A percentile compares a stretch with the other conserved stretches of the same genome.
Evolutionary conservation across 2,888 invertebrate genomes (phyloP).

Genomic region (Cynaeus angustus): DNA sequence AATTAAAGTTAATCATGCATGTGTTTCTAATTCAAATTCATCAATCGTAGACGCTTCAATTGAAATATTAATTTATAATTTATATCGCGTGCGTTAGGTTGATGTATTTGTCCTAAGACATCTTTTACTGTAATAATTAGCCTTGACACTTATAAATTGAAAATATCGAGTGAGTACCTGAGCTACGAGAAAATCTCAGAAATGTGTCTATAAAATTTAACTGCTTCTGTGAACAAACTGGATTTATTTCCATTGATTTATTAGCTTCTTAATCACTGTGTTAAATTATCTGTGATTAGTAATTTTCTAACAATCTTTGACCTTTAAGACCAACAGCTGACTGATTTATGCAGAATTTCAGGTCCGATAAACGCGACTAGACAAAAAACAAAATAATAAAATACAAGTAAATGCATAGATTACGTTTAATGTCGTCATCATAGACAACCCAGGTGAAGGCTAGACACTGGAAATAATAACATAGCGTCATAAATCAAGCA

Average conservation of each 20-base stretch:
- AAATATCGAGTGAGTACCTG: constrained; percentile 1
- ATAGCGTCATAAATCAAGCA: no score
- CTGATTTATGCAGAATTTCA: not conserved
- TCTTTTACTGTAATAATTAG: constrained; percentile 25
- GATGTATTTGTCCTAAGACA: constrained; percentile 5
- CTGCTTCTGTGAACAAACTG: not conserved
- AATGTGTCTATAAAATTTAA: not conserved
- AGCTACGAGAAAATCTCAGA: constrained; percentile 11
- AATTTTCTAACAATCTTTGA: constrained; percentile 10
- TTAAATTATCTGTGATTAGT: constrained; percentile 10
- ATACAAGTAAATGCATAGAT: no score
- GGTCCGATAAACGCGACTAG: no score
- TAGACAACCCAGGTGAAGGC: no score
- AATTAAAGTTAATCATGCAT: constrained; percentile 28
- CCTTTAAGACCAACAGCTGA: constrained; percentile 5
- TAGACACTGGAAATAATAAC: no score
- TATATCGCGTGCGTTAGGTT: constrained; percentile 3
- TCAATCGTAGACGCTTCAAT: constrained; percentile 25
- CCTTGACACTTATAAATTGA: constrained; percentile 27
- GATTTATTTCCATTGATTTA: not conserved
- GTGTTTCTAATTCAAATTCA: constrained; percentile 27
- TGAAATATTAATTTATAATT: constrained; percentile 28
- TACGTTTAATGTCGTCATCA: no score
- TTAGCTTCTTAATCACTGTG: constrained; percentile 4
- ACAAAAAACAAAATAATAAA: no score